These are phyloP conservation scores for Venusia cambrica DNA, from an alignment of 2,888 invertebrate genomes.

Conservation along the genomic window DNA sequence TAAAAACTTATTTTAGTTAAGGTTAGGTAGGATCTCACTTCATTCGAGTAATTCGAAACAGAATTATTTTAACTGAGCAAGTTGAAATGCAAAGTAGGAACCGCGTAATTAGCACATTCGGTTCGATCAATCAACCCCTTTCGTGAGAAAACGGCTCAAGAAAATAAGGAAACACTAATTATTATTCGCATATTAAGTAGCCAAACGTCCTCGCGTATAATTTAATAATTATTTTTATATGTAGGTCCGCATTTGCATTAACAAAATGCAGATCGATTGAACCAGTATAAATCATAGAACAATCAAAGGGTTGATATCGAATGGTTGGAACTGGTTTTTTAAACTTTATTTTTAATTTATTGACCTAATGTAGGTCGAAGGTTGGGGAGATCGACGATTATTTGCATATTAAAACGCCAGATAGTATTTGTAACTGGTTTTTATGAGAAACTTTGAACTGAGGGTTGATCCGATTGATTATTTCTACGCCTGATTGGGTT, in stretches of 20 bases:
- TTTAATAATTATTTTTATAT: conserved; percentile 58
- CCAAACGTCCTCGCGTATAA: conserved; percentile 45
- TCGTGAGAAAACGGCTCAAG: conserved; percentile 67
- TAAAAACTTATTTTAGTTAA: no score
- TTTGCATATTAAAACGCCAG: conserved; percentile 63
- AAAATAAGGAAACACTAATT: conserved; percentile 71
- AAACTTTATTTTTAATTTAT: conserved; percentile 67
- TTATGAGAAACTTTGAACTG: conserved; percentile 55
- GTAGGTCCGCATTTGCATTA: conserved; percentile 56
- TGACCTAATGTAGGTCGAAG: conserved; percentile 55
- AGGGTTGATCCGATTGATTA: conserved; percentile 50
- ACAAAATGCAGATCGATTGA: conserved; percentile 59
- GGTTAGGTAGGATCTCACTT: no score
- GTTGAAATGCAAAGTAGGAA: conserved; percentile 25
- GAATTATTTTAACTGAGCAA: conserved; percentile 21
- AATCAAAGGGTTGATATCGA: conserved; percentile 55
- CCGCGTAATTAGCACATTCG: conserved; percentile 33
- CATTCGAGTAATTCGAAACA: no score
- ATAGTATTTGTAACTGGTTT: conserved; percentile 47
- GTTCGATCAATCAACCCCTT: conserved; percentile 64
- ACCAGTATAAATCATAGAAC: conserved; percentile 75
- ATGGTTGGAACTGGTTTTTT: conserved; percentile 55
- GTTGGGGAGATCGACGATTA: conserved; percentile 58
- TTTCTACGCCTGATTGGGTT: conserved; percentile 52
- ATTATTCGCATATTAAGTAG: conserved; percentile 77